Evolutionary conservation across 1,140 invertebrate species (phyloP).

Genomic region (Drepana arcuata): DNA sequence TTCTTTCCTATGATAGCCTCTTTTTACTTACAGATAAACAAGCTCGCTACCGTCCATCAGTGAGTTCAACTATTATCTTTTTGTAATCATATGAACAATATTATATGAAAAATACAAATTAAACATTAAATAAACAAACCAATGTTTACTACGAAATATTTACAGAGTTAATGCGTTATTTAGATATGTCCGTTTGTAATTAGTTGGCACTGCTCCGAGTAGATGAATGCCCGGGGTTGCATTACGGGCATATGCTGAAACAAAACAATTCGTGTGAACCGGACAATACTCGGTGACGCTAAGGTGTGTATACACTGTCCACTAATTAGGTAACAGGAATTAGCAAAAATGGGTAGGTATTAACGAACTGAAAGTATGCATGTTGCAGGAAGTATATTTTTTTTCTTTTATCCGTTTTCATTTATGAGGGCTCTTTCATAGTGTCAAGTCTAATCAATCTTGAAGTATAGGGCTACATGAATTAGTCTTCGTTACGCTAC

Average conservation of each 20-base stretch:
- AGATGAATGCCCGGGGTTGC: slow-evolving; percentile 44
- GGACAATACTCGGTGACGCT: slow-evolving; percentile 46
- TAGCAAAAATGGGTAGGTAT: neutral
- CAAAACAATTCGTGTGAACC: slow-evolving; percentile 56
- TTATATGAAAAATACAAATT: neutral
- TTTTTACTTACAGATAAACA: neutral
- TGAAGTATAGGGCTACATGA: neutral
- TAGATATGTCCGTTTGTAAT: slow-evolving; percentile 20
- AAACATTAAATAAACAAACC: neutral
- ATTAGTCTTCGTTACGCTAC: too few species aligned
- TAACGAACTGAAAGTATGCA: too few species aligned
- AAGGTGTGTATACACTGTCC: slow-evolving; percentile 6
- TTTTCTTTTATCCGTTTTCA: too few species aligned
- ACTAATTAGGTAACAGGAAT: neutral
- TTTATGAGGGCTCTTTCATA: neutral
- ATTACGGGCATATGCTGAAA: slow-evolving; percentile 48
- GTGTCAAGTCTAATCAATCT: neutral
- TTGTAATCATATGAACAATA: neutral
- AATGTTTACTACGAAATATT: slow-evolving; percentile 14
- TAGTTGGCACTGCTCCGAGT: slow-evolving; percentile 57
- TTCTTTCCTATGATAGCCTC: too few species aligned
- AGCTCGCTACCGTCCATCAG: neutral
- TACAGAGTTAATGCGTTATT: slow-evolving; percentile 8
- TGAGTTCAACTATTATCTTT: neutral
- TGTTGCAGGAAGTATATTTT: too few species aligned